Evolutionary conservation across 2,888 invertebrate species (phyloP).

Genomic region (Leucozona laternaria): DNA sequence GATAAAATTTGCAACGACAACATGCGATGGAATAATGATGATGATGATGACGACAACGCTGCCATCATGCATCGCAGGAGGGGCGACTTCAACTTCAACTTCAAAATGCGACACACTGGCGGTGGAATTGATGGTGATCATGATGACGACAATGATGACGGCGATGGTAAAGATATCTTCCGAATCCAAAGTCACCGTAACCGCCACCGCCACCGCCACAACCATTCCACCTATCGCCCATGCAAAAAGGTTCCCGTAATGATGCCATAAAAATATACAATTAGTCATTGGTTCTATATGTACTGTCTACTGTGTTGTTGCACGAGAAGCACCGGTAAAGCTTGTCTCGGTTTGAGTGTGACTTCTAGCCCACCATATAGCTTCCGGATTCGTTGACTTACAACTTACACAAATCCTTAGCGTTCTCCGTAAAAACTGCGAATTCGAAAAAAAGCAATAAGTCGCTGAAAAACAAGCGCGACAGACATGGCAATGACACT

Average conservation of each 20-base stretch:
- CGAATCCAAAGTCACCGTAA: slow-evolving; percentile 62
- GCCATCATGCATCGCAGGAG: slow-evolving; percentile 33
- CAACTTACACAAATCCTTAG: slow-evolving; percentile 22
- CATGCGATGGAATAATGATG: slow-evolving; percentile 74
- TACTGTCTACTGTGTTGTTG: neutral
- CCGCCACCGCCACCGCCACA: slow-evolving; percentile 59
- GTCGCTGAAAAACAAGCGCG: slow-evolving; percentile 31
- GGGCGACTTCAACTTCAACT: slow-evolving; percentile 22
- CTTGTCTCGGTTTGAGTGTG: slow-evolving; percentile 20
- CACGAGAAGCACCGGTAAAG: slow-evolving; percentile 29
- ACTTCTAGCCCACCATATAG: slow-evolving; percentile 59
- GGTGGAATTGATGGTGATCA: slow-evolving; percentile 71
- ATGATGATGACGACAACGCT: slow-evolving; percentile 61
- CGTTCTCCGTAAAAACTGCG: slow-evolving; percentile 55
- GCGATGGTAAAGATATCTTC: slow-evolving; percentile 69
- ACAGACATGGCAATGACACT: slow-evolving; percentile 62
- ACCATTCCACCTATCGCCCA: slow-evolving; percentile 51
- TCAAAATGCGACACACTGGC: slow-evolving; percentile 64
- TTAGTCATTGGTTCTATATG: slow-evolving; percentile 69
- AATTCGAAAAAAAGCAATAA: slow-evolving; percentile 15
- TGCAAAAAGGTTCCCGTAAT: slow-evolving; percentile 70
- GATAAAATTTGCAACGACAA: slow-evolving; percentile 75
- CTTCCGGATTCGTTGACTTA: slow-evolving; percentile 70
- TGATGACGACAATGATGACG: slow-evolving; percentile 66
- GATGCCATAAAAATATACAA: slow-evolving; percentile 74